A percentile compares a stretch with the other conserved stretches of the same genome.
Evolutionary conservation across 2,113 vertebrate species (phyloP).

Genomic region (Tetraodon nigroviridis): DNA sequence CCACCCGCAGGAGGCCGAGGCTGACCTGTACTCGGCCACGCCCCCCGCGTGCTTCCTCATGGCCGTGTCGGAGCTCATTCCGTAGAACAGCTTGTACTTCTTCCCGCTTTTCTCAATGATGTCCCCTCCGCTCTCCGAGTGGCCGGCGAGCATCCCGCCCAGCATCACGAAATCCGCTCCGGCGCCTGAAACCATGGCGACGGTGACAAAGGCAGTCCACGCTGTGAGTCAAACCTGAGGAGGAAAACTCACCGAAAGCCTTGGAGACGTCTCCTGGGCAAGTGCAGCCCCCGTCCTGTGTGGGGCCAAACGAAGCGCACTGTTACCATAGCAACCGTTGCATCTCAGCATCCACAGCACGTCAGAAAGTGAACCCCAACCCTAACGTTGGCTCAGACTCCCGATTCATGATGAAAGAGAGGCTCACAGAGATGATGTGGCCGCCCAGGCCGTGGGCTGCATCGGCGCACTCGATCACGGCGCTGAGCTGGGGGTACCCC

Average conservation of each 20-base stretch:
- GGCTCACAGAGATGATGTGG: constrained; percentile 88
- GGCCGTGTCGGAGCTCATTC: constrained; percentile 89
- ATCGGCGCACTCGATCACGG: constrained; percentile 89
- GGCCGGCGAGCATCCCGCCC: constrained; percentile 89
- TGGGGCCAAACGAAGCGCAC: constrained; percentile 1
- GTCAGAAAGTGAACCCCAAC: neutral
- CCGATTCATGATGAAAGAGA: neutral
- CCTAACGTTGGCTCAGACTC: neutral
- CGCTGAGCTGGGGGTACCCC: constrained; percentile 89
- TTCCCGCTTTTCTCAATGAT: constrained; percentile 81
- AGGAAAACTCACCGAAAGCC: constrained; percentile 77
- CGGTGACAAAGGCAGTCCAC: constrained; percentile 4
- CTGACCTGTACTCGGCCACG: constrained; percentile 87
- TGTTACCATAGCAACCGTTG: neutral
- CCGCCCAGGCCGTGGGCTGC: constrained; percentile 87
- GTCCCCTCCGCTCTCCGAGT: constrained; percentile 81
- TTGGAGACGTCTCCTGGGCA: constrained; percentile 91
- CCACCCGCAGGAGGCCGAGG: neutral
- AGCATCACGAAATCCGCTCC: constrained; percentile 93
- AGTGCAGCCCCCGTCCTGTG: constrained; percentile 87
- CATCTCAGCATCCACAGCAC: neutral
- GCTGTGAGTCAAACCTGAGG: neutral
- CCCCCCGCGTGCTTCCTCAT: constrained; percentile 86
- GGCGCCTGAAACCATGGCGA: constrained; percentile 72
- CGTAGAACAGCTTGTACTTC: constrained; percentile 88